Conservation (phyloP, 2,113 vertebrate species). For the Erythrocebus patas region DNA sequence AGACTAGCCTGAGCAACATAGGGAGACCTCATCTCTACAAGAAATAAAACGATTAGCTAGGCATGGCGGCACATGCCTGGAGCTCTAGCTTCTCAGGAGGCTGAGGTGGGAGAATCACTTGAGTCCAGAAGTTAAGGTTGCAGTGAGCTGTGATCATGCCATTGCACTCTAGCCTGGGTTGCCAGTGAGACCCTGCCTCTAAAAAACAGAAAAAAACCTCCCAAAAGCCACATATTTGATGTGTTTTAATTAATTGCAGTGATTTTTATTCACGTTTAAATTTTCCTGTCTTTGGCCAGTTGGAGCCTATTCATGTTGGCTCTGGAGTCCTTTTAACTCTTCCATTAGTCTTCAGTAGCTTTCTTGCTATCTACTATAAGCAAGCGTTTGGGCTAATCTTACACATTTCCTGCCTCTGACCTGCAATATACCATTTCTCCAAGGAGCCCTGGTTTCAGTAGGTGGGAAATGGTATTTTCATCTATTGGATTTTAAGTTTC, state of each 20-base stretch:
- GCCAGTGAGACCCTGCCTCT: neutral
- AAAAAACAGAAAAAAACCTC: no score
- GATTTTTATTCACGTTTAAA: neutral
- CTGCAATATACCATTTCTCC: neutral
- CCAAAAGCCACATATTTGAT: neutral
- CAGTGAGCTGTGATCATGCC: neutral
- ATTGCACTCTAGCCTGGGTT: neutral
- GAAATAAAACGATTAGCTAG: neutral
- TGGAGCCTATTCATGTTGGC: neutral
- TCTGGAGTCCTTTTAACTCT: neutral
- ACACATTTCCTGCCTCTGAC: neutral
- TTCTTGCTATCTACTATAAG: neutral
- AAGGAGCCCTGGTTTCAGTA: neutral
- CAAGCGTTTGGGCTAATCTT: neutral
- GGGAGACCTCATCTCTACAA: neutral
- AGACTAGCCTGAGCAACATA: neutral
- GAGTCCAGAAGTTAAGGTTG: neutral
- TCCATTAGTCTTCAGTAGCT: neutral
- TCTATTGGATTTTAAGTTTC: neutral
- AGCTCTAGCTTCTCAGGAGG: neutral
- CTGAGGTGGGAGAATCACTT: neutral
- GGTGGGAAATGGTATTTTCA: neutral
- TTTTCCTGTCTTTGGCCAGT: neutral
- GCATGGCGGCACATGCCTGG: no score
- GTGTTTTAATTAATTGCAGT: neutral